Percentiles rank a stretch among this genome's conserved stretches.
phyloP scores from a whole-genome alignment of 1,140 invertebrate species.

The Anoplophora glabripennis region DNA sequence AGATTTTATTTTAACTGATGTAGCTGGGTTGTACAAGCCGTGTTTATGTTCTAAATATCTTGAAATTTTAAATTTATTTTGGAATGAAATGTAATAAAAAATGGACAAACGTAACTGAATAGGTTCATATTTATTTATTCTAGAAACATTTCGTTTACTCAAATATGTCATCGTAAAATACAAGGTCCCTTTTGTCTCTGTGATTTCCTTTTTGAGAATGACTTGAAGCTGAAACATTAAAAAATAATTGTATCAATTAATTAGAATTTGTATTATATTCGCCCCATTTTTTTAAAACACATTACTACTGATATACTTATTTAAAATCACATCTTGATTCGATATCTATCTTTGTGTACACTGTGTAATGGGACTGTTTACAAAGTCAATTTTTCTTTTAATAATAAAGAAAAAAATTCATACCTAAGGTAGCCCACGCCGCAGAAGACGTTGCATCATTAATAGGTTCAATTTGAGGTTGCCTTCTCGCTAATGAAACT shows the following conservation, averaged over 20 bases:
- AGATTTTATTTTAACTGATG: too few relatives aligned
- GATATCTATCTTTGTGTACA: not conserved
- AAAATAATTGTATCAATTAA: too few relatives aligned
- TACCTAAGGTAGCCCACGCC: conserved; percentile 76
- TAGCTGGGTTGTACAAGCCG: too few relatives aligned
- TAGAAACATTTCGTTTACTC: conserved; percentile 6
- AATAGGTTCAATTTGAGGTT: conserved; percentile 76
- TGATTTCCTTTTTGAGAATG: conserved; percentile 79
- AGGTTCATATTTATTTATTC: too few relatives aligned
- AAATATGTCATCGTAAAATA: conserved; percentile 66
- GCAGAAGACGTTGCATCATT: conserved; percentile 74
- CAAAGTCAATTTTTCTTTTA: not conserved
- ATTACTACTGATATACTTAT: too few relatives aligned
- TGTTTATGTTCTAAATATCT: too few relatives aligned
- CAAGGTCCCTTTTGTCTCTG: conserved; percentile 68
- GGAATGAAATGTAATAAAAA: too few relatives aligned
- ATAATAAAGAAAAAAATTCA: conserved; percentile 15
- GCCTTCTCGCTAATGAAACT: conserved; percentile 78
- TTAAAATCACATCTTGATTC: not conserved
- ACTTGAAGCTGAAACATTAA: conserved; percentile 59
- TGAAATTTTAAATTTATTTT: too few relatives aligned
- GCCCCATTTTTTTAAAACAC: too few relatives aligned
- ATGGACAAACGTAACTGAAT: too few relatives aligned
- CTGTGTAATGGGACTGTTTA: too few relatives aligned
- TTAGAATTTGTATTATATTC: too few relatives aligned